Base-by-base conservation (phyloP, 2,113 vertebrate genomes). In the Osmerus eperlanus region DNA sequence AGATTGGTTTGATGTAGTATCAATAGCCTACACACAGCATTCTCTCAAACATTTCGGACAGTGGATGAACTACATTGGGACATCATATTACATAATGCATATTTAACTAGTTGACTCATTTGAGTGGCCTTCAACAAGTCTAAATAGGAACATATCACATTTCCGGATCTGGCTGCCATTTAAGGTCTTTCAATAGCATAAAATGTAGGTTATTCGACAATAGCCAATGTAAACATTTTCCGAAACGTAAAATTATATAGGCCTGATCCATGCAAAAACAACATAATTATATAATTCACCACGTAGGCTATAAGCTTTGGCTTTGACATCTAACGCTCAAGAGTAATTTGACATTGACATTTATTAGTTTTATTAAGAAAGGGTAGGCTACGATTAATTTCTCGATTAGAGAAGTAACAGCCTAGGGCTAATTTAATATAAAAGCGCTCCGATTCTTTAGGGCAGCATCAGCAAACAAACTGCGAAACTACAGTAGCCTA, bases 401-500 rank as follows among this genome's bases (percentile, higher is more conserved):
- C 41, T 47, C 41, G 9, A 47, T 47, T 47, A 12, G 41, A 47
- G 41, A 9, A 47, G 9, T 5, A 11, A 47, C 7, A 11, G 32
- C 2, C 3, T 64, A 36, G 16, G 32, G 6, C 25, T 64, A 64
- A 36, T 14, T 5, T 36, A 32, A 2, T 64, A 28, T 64, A 29
- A 64, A 14, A 62, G 21, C 59, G 59, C 36, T 54, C 55, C 21
- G 23, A 7, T 23, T 62, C 25, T 28, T 74, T n/a, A 71, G 32
- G 13, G 54, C 16, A 19, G 3, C 32, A 32, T 58, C 13, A 23
- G n/a, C 54, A 21, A 19, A 54, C 59, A 41, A 6, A 55, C 72
- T 82, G 85, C 83, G 72, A 76, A 75, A 61, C 25, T 23, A 65
- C 52, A 65, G 65, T 18, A 23, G 23, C 23, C 23, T 1, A 21